Evolutionary conservation across 2,113 vertebrate genomes (phyloP).

Genomic region (Pagrus major): DNA sequence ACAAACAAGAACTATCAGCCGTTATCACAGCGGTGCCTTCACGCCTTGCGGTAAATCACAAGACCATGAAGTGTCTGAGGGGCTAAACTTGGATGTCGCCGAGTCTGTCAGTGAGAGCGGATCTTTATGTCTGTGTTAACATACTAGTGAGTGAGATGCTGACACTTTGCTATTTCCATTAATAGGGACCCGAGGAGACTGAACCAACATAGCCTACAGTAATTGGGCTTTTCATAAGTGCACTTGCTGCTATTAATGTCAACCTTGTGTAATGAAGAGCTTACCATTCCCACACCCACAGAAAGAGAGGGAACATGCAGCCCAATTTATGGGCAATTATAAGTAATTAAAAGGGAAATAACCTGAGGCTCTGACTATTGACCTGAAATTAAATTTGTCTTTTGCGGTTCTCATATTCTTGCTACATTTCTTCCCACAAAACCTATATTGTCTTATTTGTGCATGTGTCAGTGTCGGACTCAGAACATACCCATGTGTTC

Average conservation of each 20-base stretch:
- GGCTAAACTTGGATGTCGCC: conserved; percentile 28
- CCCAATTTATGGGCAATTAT: not conserved
- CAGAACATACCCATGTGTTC: not conserved
- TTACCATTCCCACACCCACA: not conserved
- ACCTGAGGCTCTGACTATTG: too few species aligned
- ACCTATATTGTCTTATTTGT: not conserved
- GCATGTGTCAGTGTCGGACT: not conserved
- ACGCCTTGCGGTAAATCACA: not conserved
- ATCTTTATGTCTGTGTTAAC: conserved; percentile 49
- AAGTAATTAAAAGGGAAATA: not conserved
- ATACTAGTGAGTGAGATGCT: conserved; percentile 46
- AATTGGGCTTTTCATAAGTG: conserved; percentile 58
- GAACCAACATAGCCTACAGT: conserved; percentile 32
- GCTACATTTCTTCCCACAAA: not conserved
- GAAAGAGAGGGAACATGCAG: not conserved
- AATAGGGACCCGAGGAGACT: conserved; percentile 51
- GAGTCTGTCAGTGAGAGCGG: conserved; percentile 22
- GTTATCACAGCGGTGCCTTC: not conserved
- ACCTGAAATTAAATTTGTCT: not conserved
- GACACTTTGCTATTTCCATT: conserved; percentile 53
- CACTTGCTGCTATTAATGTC: conserved; percentile 15
- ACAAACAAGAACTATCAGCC: conserved; percentile 9
- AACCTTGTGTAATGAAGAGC: conserved; percentile 11
- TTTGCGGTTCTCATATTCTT: too few species aligned
- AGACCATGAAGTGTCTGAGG: conserved; percentile 1